Percentiles rank a stretch among this genome's conserved stretches.
phyloP scores from a whole-genome alignment of 2,113 vertebrate genomes.

The Oxyura jamaicensis region DNA sequence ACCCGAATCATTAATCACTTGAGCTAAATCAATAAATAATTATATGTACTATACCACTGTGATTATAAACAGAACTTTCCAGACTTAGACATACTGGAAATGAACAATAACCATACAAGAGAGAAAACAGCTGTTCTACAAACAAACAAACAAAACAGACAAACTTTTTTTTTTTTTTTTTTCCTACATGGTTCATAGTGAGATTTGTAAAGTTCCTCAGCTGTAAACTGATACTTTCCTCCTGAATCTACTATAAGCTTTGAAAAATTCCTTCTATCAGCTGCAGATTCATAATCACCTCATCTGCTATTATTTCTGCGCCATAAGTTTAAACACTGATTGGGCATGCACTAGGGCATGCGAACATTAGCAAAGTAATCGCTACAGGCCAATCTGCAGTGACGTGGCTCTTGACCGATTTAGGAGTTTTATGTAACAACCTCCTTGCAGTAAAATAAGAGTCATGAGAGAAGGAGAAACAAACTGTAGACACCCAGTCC shows the following conservation, averaged over 20 bases:
- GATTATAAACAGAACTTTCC: neutral
- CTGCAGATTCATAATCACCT: neutral
- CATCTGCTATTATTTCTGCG: neutral
- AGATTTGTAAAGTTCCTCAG: neutral
- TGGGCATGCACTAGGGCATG: neutral
- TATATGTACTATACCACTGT: conserved; percentile 24
- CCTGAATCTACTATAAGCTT: neutral
- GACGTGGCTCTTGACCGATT: neutral
- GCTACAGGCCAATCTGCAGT: rapidly evolving
- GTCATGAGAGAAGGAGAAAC: neutral
- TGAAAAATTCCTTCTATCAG: neutral
- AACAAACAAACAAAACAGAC: neutral
- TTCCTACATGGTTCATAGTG: neutral
- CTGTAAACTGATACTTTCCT: neutral
- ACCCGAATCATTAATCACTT: conserved; percentile 34
- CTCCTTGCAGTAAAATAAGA: neutral
- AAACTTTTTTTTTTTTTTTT: neutral
- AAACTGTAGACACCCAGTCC: neutral
- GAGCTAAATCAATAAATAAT: conserved; percentile 73
- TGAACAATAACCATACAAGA: neutral
- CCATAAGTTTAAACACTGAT: neutral
- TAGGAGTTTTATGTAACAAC: neutral
- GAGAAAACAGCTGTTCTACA: neutral
- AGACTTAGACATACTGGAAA: neutral
- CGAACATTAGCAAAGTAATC: neutral